Percentiles rank a stretch among this genome's conserved stretches.
Conservation (phyloP, 2,797 vertebrate species). For the Limnodromus scolopaceus region DNA sequence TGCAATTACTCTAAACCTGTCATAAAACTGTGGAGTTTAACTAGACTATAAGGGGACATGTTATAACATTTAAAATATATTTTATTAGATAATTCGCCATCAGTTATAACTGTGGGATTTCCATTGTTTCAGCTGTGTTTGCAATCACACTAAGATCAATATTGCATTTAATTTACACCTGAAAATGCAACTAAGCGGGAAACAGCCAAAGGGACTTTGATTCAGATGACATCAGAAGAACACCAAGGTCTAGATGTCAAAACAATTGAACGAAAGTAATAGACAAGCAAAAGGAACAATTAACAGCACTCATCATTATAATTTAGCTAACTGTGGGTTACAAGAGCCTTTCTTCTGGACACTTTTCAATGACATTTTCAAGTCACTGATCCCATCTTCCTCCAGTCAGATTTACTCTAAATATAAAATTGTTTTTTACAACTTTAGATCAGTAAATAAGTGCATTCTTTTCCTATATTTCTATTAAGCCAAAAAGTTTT, state of each 20-base stretch:
- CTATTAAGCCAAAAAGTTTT: not conserved
- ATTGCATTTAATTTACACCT: not conserved
- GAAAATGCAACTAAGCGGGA: constrained; percentile 1
- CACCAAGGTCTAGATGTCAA: not conserved
- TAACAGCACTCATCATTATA: not conserved
- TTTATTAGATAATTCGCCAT: not conserved
- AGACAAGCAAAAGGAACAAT: not conserved
- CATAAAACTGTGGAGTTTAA: not conserved
- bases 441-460: not conserved
- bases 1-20: not conserved
- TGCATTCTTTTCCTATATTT: not conserved
- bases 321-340: not conserved
- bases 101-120: not conserved
- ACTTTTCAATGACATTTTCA: not conserved
- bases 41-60: not conserved
- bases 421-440: not conserved
- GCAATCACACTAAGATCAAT: not conserved
- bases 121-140: not conserved
- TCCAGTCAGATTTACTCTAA: not conserved
- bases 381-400: not conserved
- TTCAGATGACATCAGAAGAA: not conserved
- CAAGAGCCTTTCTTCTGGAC: not conserved
- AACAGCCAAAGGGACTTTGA: not conserved
- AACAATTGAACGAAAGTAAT: not conserved
- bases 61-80: not conserved